Percentiles rank a stretch among this genome's conserved stretches.
phyloP scores from a whole-genome alignment of 2,888 invertebrate species.

The Macropis europaea region DNA sequence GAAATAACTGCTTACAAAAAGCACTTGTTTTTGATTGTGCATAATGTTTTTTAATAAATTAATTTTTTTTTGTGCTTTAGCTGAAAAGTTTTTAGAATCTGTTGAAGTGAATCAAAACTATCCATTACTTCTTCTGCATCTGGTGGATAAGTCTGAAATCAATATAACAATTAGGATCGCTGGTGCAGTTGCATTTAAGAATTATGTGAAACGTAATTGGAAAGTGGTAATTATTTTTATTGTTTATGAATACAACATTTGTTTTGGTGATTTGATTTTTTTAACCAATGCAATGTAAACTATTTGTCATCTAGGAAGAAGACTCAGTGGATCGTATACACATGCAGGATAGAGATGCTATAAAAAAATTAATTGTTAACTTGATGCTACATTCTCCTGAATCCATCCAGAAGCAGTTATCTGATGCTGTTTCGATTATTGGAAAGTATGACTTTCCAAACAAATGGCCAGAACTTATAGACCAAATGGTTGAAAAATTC shows the following conservation, averaged over 20 bases:
- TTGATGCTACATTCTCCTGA: conserved; percentile 96
- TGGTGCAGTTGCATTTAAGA: conserved; percentile 97
- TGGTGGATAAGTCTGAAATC: conserved; percentile 91
- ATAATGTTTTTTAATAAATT: too few species aligned
- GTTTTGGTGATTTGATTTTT: not conserved
- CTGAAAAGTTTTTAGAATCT: conserved; percentile 94
- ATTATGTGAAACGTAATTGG: conserved; percentile 98
- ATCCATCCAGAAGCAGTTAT: conserved; percentile 94
- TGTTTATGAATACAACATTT: not conserved
- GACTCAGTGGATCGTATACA: conserved; percentile 91
- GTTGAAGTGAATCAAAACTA: conserved; percentile 96
- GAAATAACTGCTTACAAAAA: too few species aligned
- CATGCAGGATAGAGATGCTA: conserved; percentile 87
- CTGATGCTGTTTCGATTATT: conserved; percentile 97
- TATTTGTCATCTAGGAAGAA: conserved; percentile 82
- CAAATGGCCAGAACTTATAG: conserved; percentile 96
- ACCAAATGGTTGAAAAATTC: conserved; percentile 96
- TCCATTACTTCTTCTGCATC: conserved; percentile 90
- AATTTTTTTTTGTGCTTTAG: conserved; percentile 81
- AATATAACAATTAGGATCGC: conserved; percentile 92
- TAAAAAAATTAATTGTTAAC: conserved; percentile 93
- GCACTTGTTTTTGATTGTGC: too few species aligned
- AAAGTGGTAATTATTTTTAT: conserved; percentile 84
- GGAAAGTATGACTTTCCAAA: conserved; percentile 98
- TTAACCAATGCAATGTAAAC: not conserved